Percentiles rank a stretch among this genome's conserved stretches.
Conservation (phyloP, 2,113 vertebrate genomes). For the Leptocoma aspasia region DNA sequence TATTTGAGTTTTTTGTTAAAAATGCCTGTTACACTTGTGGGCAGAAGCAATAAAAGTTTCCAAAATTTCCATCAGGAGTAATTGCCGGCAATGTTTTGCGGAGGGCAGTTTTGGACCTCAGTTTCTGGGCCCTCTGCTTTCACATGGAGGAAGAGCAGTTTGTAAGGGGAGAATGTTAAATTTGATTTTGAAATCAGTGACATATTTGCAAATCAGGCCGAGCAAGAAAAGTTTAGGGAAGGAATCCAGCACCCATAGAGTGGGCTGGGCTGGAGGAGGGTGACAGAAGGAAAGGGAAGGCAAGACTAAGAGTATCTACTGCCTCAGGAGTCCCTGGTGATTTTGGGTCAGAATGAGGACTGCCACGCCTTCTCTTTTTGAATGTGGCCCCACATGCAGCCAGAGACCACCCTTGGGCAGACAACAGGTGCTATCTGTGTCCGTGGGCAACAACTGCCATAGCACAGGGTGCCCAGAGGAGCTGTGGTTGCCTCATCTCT, state of each 20-base stretch:
- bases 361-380: neutral
- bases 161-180: neutral
- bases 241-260: neutral
- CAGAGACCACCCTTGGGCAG: neutral
- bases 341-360: neutral
- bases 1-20: neutral
- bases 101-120: neutral
- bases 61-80: neutral
- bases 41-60: neutral
- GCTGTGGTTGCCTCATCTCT: neutral
- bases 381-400: neutral
- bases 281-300: neutral
- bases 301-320: neutral
- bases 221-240: neutral
- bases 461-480: neutral
- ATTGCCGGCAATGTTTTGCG: neutral
- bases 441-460: no score
- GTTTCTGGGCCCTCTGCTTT: neutral
- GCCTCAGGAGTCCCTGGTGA: neutral
- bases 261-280: neutral
- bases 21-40: neutral
- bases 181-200: neutral
- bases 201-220: neutral
- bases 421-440: rapidly evolving
- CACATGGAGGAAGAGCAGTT: neutral